These are phyloP conservation scores for Protula sp. DNA, from an alignment of 2,888 invertebrate genomes.

Conservation along the genomic window DNA sequence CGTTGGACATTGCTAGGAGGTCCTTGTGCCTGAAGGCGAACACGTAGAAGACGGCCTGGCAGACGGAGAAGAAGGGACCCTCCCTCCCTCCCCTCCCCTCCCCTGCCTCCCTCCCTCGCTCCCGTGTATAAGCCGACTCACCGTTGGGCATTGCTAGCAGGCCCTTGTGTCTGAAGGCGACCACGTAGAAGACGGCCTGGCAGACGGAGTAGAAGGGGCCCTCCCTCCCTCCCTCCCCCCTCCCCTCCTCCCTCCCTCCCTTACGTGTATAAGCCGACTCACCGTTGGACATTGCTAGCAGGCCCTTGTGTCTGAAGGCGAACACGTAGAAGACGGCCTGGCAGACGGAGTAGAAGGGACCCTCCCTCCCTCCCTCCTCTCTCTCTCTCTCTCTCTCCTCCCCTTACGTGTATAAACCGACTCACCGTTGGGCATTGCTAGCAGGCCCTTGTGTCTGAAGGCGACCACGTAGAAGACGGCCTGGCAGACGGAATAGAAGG, in stretches of 20 bases:
- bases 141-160: constrained; percentile 72
- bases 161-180: constrained; percentile 83
- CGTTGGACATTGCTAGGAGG: constrained; percentile 69
- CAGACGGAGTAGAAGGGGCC: constrained; percentile 90
- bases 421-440: constrained; percentile 68
- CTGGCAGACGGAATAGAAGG: constrained; percentile 89
- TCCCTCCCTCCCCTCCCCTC: too few species aligned
- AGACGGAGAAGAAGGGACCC: constrained; percentile 88
- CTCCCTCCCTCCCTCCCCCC: too few species aligned
- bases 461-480: constrained; percentile 87
- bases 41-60: constrained; percentile 87
- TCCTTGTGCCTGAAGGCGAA: constrained; percentile 84
- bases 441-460: constrained; percentile 79
- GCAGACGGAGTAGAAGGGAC: constrained; percentile 87
- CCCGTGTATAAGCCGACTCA: too few species aligned
- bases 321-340: constrained; percentile 90
- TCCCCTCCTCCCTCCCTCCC: too few species aligned
- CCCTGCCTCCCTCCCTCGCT: too few species aligned
- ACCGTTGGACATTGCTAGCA: constrained; percentile 72
- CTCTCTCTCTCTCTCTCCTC: too few species aligned
- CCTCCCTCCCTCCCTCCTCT: too few species aligned
- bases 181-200: constrained; percentile 86
- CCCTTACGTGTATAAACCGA: too few species aligned
- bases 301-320: constrained; percentile 79
- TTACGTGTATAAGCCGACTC: too few species aligned